A percentile compares a stretch with the other conserved stretches of the same genome.
phyloP scores from a whole-genome alignment of 53 echinoderm and acorn worm genomes.

The Hippasteria phrygiana region DNA sequence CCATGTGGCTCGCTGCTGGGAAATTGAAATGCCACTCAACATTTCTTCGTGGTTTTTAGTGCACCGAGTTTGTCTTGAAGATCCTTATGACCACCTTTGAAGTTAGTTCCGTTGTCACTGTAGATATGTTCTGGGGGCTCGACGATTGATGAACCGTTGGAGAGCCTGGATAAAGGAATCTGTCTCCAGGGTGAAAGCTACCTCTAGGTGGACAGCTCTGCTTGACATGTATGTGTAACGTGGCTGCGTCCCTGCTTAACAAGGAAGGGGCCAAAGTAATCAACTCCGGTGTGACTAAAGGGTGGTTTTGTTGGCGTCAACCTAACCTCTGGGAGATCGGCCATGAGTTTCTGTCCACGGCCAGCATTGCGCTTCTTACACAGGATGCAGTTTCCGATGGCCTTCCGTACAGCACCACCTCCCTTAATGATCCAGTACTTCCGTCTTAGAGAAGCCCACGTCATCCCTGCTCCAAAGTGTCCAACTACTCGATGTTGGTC shows the following conservation, averaged over 20 bases:
- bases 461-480: slow-evolving; percentile 59
- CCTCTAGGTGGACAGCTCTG: slow-evolving; percentile 32
- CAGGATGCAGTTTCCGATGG: slow-evolving; percentile 57
- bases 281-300: too few species aligned
- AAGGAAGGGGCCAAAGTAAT: too few species aligned
- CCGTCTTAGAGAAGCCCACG: slow-evolving; percentile 50
- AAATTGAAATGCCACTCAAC: slow-evolving; percentile 69
- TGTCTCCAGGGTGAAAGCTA: slow-evolving; percentile 48
- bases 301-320: too few species aligned
- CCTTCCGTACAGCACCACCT: slow-evolving; percentile 34
- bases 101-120: slow-evolving; percentile 75
- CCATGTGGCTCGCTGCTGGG: slow-evolving; percentile 71
- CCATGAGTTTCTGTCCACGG: slow-evolving; percentile 63
- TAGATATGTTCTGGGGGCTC: slow-evolving; percentile 43
- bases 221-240: background rate
- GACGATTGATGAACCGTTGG: slow-evolving; percentile 47
- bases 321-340: slow-evolving; percentile 47
- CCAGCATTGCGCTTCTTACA: slow-evolving; percentile 60
- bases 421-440: slow-evolving; percentile 63
- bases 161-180: slow-evolving; percentile 64
- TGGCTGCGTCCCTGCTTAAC: slow-evolving; percentile 1
- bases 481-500: slow-evolving; percentile 54
- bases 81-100: slow-evolving; percentile 64
- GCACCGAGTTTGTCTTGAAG: slow-evolving; percentile 52
- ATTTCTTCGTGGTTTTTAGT: slow-evolving; percentile 54